A percentile compares a stretch with the other conserved stretches of the same genome.
Evolutionary conservation across 1,140 invertebrate species (phyloP).

Genomic region (Anthonomus grandis): DNA sequence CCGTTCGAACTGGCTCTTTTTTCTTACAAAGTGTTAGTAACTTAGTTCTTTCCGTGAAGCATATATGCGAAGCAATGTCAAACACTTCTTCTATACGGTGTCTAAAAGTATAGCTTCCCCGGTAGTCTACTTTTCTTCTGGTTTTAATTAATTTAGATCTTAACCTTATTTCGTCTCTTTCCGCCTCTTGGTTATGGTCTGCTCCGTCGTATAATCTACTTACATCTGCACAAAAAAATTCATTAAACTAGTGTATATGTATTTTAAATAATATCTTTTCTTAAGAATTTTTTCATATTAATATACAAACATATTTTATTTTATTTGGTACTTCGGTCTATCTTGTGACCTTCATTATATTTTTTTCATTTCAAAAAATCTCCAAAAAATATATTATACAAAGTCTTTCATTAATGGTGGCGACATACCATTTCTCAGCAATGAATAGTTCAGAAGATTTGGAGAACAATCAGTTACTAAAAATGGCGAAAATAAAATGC

Average conservation of each 20-base stretch:
- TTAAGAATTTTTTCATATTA: too few species aligned
- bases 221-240: background rate
- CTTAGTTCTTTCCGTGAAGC: conserved; percentile 18
- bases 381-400: too few species aligned
- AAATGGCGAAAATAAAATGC: too few species aligned
- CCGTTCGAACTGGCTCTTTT: background rate
- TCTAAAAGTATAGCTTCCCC: background rate
- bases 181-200: conserved; percentile 17
- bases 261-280: too few species aligned
- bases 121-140: conserved; percentile 31
- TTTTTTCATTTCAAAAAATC: too few species aligned
- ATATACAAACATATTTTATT: too few species aligned
- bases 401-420: too few species aligned
- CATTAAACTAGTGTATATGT: too few species aligned
- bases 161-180: conserved; percentile 30
- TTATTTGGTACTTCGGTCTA: background rate
- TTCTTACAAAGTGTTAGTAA: background rate
- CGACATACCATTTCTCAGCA: too few species aligned
- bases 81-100: conserved; percentile 33
- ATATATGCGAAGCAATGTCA: conserved; percentile 26
- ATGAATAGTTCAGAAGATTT: too few species aligned
- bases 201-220: background rate
- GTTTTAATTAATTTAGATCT: conserved; percentile 34
- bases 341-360: conserved; percentile 5
- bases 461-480: too few species aligned